phyloP scores from a whole-genome alignment of 2,113 vertebrate species.

The Pithys albifrons region DNA sequence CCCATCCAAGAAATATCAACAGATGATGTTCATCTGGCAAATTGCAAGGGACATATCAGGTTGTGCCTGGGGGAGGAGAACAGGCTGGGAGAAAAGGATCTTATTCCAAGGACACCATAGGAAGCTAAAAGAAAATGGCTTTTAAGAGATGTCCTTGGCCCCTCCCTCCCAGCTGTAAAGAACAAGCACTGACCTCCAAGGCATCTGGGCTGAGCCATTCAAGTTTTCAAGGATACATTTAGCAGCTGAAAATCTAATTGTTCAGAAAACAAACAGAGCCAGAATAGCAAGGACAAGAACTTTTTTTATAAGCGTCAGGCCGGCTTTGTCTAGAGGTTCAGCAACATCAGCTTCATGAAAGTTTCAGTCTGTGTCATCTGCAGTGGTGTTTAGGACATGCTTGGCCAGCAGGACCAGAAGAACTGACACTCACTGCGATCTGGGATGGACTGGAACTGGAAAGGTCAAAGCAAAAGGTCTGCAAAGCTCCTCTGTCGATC shows the following conservation, averaged over 20 bases:
- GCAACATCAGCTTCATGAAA: not conserved
- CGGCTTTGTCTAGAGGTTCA: not conserved
- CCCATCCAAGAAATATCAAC: slow-evolving; percentile 30
- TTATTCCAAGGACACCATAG: slow-evolving; percentile 11
- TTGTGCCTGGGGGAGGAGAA: slow-evolving; percentile 28
- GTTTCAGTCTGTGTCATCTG: not conserved
- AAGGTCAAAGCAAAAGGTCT: not conserved
- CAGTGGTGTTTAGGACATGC: not conserved
- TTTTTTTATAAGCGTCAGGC: not conserved
- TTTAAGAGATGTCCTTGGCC: not conserved
- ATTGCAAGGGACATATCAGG: slow-evolving; percentile 26
- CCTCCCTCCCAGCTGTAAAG: not conserved
- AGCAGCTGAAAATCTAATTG: slow-evolving; percentile 32
- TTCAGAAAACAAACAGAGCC: slow-evolving; percentile 2
- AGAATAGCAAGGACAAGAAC: not conserved
- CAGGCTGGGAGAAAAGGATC: slow-evolving; percentile 11
- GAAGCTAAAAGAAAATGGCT: slow-evolving; percentile 33
- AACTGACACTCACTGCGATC: not conserved
- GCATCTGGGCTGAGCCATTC: slow-evolving; percentile 12
- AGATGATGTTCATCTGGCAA: slow-evolving; percentile 37
- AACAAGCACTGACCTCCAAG: slow-evolving; percentile 17
- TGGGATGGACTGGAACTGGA: not conserved
- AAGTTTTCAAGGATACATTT: not conserved
- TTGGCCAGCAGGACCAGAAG: not conserved
- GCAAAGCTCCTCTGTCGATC: not conserved